Evolutionary conservation across 1,140 invertebrate species (phyloP), one percentile per base, ranked within the genome.

Genomic region (Scaptomyza hsui): DNA sequence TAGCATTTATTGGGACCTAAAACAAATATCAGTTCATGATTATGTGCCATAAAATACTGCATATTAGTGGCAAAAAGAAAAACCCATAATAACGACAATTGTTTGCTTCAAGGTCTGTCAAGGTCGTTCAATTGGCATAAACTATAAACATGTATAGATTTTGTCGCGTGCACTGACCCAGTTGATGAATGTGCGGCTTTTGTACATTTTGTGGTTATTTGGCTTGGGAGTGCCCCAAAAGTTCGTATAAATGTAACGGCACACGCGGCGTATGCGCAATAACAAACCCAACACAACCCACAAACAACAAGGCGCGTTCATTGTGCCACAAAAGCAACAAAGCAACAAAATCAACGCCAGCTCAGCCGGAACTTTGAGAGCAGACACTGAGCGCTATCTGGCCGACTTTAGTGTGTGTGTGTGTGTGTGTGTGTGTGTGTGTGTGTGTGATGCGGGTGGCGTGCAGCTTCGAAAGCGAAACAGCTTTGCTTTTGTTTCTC

Each of bases 191-290:
- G 42, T 48, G 45, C 18, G 4, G 7, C 37, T 53, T 51, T n/a
- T 53, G 35, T 47, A 57, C 37, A 68, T 29, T 32, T 52, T 75
- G 68, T 63, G 48, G 18, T 51, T 55, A 62, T 57, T 48, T 59
- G 42, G 56, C 61, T 62, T 65, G 57, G 67, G 67, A 47, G 67
- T 64, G 67, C 51, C 65, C 19, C 9, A 9, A 12, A n/a, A 45
- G 6, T 44, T n/a, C n/a, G 35, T 44, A 37, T 19, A 24, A 57
- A 45, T 65, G 70, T 67, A 72, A 72, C 41, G 76, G 81, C 68
- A 44, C 77, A 85, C 72, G 68, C 69, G 81, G 76, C 80, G 80
- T 85, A 85, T 85, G 80, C 77, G 80, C 81, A 86, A 85, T 65
- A 63, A 57, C 41, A 65, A 61, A 78, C 47, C 61, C 53, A 57